phyloP scores from a whole-genome alignment of 2,113 vertebrate species.

The Arizona elegans region DNA sequence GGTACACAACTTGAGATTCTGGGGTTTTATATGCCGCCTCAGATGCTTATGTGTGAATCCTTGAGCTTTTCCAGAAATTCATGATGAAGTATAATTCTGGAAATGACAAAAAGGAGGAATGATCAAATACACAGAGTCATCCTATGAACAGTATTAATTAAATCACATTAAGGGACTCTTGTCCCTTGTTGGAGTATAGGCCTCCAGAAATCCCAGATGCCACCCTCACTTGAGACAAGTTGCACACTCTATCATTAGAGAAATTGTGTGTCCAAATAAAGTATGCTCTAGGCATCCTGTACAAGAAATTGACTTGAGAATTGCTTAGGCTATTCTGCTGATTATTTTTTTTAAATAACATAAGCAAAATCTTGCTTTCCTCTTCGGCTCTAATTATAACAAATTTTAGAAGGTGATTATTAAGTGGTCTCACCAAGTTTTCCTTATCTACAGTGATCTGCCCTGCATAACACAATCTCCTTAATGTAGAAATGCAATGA shows the following conservation, averaged over 20 bases:
- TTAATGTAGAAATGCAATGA: slow-evolving; percentile 42
- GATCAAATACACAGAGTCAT: not conserved
- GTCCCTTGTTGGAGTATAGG: not conserved
- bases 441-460: slow-evolving; percentile 45
- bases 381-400: not conserved
- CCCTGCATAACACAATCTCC: slow-evolving; percentile 24
- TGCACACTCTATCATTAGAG: not conserved
- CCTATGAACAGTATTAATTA: not conserved
- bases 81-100: not conserved
- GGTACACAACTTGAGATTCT: not conserved
- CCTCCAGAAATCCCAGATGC: not conserved
- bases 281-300: not conserved
- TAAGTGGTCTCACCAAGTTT: slow-evolving; percentile 39
- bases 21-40: not conserved
- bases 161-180: not conserved
- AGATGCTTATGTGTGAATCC: not conserved
- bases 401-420: not conserved
- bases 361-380: not conserved
- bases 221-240: not conserved
- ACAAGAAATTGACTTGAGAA: not conserved
- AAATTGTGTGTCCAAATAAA: not conserved
- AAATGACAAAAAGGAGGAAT: not conserved
- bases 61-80: not conserved
- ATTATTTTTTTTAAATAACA: not conserved
- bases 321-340: not conserved